A percentile compares a stretch with the other conserved stretches of the same genome.
These are phyloP conservation scores for Phenganax stokvisi DNA, from an alignment of 92 coral and sea anemone genomes.

Conservation along the genomic window DNA sequence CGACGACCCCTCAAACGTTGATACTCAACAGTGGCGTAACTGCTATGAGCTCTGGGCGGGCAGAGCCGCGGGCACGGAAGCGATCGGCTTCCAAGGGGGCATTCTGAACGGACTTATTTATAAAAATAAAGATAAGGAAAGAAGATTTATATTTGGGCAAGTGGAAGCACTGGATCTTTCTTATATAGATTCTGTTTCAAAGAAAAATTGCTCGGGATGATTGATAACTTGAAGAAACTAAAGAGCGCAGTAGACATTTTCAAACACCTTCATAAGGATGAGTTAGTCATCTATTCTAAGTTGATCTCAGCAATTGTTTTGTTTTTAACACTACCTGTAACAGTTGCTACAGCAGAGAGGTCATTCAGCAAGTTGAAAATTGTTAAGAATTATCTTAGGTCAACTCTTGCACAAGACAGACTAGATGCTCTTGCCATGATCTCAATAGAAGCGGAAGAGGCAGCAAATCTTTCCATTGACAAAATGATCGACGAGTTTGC, in stretches of 20 bases:
- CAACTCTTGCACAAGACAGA: conserved; percentile 4
- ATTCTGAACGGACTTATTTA: too few relatives aligned
- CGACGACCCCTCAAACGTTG: too few relatives aligned
- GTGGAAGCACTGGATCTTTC: not conserved
- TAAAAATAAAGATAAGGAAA: too few relatives aligned
- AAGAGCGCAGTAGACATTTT: not conserved
- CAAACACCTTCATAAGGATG: conserved; percentile 11
- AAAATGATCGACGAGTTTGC: conserved; percentile 9
- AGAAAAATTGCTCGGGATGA: conserved; percentile 14
- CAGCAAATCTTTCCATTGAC: conserved; percentile 12
- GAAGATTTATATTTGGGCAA: too few relatives aligned
- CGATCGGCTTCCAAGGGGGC: too few relatives aligned
- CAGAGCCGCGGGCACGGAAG: too few relatives aligned
- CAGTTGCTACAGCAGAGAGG: conserved; percentile 22
- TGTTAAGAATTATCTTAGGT: not conserved
- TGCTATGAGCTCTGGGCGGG: too few relatives aligned
- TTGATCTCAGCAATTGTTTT: conserved; percentile 15
- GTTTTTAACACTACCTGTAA: conserved; percentile 1
- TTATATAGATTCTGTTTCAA: conserved; percentile 6
- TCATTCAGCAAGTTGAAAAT: conserved; percentile 8
- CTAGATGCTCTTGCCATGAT: conserved; percentile 8
- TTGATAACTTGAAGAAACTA: not conserved
- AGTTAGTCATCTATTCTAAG: conserved; percentile 19
- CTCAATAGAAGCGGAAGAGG: conserved; percentile 14
- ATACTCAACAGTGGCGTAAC: too few relatives aligned